phyloP scores from a whole-genome alignment of 2,113 vertebrate species.

The Vimba vimba region DNA sequence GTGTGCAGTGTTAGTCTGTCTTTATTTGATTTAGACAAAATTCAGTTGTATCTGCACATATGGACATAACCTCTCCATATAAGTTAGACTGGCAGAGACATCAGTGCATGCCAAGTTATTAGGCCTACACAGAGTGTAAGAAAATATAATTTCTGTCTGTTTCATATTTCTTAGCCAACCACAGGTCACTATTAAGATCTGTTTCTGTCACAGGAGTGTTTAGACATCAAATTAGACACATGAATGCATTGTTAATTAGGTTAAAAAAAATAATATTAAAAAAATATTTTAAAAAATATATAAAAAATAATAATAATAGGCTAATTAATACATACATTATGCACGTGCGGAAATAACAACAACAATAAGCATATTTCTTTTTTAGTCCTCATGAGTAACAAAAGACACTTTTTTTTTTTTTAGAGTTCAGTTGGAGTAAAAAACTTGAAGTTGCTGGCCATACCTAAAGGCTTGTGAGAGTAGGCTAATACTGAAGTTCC shows the following conservation, averaged over 20 bases:
- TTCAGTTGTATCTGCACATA: neutral
- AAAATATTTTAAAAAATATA: too few relatives aligned
- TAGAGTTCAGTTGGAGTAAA: neutral
- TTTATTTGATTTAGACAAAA: neutral
- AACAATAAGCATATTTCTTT: neutral
- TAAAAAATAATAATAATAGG: too few relatives aligned
- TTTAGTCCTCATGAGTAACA: neutral
- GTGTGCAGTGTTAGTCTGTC: neutral
- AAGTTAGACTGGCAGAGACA: neutral
- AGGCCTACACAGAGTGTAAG: neutral
- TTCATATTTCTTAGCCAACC: slow-evolving; percentile 8
- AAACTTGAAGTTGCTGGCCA: neutral
- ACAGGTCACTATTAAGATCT: neutral
- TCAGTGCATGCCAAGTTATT: neutral
- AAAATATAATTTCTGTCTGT: neutral
- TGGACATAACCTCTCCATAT: neutral
- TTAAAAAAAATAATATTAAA: too few relatives aligned
- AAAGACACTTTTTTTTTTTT: neutral
- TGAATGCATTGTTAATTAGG: neutral
- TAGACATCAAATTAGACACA: neutral
- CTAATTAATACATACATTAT: neutral
- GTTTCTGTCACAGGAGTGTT: neutral
- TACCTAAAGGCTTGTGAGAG: neutral
- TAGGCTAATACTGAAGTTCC: too few relatives aligned
- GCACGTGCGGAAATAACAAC: neutral